These are phyloP conservation scores for Vannuccia rotundouncinata DNA, from an alignment of 2,888 invertebrate genomes.

Conservation along the genomic window DNA sequence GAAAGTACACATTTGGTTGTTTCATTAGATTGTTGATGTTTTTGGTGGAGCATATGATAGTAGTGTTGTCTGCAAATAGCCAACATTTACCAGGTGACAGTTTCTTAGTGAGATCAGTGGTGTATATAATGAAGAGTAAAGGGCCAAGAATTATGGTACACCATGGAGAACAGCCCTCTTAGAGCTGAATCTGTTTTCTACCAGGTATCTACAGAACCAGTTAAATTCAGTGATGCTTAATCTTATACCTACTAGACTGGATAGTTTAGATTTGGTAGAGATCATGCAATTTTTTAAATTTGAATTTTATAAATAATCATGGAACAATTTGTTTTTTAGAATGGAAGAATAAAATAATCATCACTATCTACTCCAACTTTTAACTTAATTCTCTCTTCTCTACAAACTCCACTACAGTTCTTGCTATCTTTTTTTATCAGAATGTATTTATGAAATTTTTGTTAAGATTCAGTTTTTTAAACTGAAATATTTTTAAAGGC, in stretches of 20 bases:
- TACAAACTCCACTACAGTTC: conserved; percentile 17
- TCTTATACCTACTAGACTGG: background rate
- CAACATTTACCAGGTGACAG: background rate
- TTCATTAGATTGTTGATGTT: background rate
- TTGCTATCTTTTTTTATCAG: conserved; percentile 16
- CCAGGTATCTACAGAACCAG: background rate
- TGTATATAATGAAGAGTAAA: background rate
- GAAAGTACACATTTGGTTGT: background rate
- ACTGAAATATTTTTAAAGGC: background rate
- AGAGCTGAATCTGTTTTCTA: background rate
- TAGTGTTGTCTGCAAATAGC: background rate
- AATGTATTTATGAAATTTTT: conserved; percentile 14
- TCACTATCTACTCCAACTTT: too few species aligned
- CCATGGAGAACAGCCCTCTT: background rate
- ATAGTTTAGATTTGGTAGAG: background rate
- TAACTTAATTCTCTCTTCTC: background rate
- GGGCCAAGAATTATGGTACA: background rate
- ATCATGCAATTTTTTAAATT: background rate
- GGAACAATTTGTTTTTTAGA: conserved; percentile 7
- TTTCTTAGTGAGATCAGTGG: background rate
- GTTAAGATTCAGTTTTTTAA: background rate
- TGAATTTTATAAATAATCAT: conserved; percentile 19
- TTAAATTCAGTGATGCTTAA: background rate
- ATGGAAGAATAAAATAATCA: background rate
- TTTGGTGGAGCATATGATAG: background rate